Evolutionary conservation across 2,113 vertebrate genomes (phyloP).

Genomic region (Lepisosteus oculatus): DNA sequence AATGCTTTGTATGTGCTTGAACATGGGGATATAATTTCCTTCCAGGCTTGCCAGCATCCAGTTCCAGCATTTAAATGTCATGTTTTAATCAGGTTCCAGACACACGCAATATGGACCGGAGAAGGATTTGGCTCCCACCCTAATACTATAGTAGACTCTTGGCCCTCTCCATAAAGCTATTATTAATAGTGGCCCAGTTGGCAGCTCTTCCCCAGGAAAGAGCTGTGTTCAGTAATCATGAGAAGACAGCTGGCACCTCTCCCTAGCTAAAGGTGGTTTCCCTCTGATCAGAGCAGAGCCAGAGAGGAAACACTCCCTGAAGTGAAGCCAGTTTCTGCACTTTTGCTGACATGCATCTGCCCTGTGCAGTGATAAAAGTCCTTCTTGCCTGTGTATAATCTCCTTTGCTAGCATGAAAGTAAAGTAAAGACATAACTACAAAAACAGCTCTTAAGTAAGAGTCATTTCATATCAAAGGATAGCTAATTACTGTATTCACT

Average conservation of each 20-base stretch:
- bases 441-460: background rate
- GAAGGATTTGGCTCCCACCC: background rate
- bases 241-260: background rate
- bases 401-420: constrained; percentile 1
- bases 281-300: background rate
- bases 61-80: background rate
- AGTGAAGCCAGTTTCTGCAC: background rate
- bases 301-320: background rate
- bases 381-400: constrained; percentile 23
- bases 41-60: background rate
- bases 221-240: background rate
- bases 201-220: background rate
- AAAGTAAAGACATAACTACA: background rate
- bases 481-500: background rate
- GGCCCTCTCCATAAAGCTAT: background rate
- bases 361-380: constrained; percentile 1
- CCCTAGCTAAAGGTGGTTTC: constrained; percentile 3
- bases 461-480: background rate
- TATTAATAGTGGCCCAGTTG: background rate
- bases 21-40: background rate
- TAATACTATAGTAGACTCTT: background rate
- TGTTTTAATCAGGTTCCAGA: background rate
- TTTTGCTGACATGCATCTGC: background rate
- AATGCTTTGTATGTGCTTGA: background rate
- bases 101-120: background rate